A percentile compares a stretch with the other conserved stretches of the same genome.
These are phyloP conservation scores for Columba livia DNA, from an alignment of 2,113 vertebrate genomes.

Conservation along the genomic window DNA sequence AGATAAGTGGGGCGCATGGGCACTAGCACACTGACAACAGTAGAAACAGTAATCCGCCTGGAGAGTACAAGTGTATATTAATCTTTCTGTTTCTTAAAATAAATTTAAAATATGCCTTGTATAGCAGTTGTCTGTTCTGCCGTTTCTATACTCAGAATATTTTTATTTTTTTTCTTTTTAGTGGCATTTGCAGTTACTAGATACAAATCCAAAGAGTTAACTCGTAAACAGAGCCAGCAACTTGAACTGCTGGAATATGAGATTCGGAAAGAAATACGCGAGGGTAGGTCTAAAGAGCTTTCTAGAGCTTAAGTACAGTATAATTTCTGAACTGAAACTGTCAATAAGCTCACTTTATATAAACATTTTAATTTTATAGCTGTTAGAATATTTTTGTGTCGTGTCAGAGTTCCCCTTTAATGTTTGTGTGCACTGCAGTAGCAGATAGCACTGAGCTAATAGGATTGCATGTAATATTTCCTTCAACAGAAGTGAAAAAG, in stretches of 20 bases:
- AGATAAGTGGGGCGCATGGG: neutral
- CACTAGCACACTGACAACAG: neutral
- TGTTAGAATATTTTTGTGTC: neutral
- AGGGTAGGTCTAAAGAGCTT: slow-evolving; percentile 77
- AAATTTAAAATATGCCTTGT: neutral
- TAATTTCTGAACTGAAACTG: slow-evolving; percentile 6
- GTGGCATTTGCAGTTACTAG: slow-evolving; percentile 78
- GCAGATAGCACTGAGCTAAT: neutral
- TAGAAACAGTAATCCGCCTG: neutral
- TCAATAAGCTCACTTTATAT: neutral
- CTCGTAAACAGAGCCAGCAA: slow-evolving; percentile 79
- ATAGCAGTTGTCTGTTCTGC: neutral
- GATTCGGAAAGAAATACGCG: slow-evolving; percentile 91
- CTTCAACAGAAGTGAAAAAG: neutral
- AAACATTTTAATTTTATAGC: neutral
- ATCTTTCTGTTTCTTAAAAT: neutral
- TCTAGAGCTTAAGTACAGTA: neutral
- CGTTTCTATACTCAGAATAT: neutral
- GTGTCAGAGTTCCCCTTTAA: neutral
- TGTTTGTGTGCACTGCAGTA: neutral
- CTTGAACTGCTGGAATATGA: slow-evolving; percentile 88
- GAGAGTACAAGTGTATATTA: neutral
- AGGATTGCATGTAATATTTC: neutral
- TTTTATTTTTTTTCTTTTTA: slow-evolving; percentile 36
- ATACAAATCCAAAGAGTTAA: slow-evolving; percentile 83